Percentiles rank a stretch among this genome's conserved stretches.
These are phyloP conservation scores for Corythaixoides concolor DNA, from an alignment of 2,113 vertebrate species.

Conservation along the genomic window DNA sequence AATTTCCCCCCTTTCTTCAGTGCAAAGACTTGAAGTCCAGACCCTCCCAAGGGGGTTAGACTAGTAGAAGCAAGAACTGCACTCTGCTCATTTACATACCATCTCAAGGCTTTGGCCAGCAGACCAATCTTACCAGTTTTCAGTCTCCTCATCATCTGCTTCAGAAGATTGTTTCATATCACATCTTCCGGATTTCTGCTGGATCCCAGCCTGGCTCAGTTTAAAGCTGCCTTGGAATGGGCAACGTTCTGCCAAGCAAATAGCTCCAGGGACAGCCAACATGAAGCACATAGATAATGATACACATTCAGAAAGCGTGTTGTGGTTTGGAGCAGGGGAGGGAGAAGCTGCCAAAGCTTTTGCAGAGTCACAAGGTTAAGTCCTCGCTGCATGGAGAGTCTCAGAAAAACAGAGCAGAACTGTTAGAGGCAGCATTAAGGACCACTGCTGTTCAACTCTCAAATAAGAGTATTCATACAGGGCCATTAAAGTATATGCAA, in stretches of 20 bases:
- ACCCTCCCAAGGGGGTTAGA: background rate
- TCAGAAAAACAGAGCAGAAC: background rate
- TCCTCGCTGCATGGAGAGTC: background rate
- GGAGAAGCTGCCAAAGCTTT: background rate
- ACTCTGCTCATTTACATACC: background rate
- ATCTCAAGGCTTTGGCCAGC: background rate
- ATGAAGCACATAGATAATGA: background rate
- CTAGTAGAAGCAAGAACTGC: background rate
- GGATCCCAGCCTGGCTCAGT: background rate
- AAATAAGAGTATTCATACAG: background rate
- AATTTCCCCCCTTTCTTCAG: background rate
- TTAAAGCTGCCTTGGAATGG: background rate
- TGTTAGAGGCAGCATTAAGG: background rate
- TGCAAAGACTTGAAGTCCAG: background rate
- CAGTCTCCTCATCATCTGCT: background rate
- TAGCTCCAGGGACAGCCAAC: background rate
- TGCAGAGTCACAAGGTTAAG: background rate
- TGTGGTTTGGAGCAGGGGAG: background rate
- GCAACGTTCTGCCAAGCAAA: background rate
- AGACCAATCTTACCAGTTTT: background rate
- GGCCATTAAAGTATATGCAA: background rate
- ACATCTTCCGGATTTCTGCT: background rate
- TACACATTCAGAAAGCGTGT: background rate
- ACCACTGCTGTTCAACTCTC: background rate
- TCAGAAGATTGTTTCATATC: background rate